Evolutionary conservation across 2,888 invertebrate genomes (phyloP).

Genomic region (Apamea sordens): DNA sequence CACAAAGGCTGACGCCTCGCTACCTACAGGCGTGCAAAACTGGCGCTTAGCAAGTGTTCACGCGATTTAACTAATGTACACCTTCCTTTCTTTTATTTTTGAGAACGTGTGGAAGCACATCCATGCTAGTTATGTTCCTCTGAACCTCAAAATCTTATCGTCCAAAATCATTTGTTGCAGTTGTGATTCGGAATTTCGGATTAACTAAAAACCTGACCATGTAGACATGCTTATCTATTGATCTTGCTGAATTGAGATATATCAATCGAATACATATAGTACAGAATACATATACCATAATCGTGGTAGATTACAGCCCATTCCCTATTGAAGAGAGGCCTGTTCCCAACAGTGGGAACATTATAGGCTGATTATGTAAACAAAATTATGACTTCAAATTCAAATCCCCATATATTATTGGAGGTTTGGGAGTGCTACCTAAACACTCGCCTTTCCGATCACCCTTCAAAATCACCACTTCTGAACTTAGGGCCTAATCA

Average conservation of each 20-base stretch:
- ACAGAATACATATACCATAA: background rate
- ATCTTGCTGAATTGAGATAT: background rate
- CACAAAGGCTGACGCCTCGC: conserved; percentile 39
- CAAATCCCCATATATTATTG: background rate
- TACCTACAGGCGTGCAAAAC: conserved; percentile 20
- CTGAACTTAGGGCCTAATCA: background rate
- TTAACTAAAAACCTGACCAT: background rate
- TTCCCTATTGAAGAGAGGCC: background rate
- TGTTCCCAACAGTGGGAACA: background rate
- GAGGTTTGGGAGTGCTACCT: background rate
- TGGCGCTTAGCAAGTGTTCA: conserved; percentile 17
- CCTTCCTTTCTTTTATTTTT: background rate
- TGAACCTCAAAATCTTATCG: background rate
- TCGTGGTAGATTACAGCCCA: background rate
- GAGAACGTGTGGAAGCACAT: background rate
- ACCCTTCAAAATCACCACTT: too few relatives aligned
- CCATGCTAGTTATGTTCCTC: background rate
- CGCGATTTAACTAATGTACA: conserved; percentile 33
- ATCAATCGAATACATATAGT: background rate
- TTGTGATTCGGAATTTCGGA: background rate
- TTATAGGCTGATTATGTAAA: background rate
- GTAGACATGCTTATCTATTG: background rate
- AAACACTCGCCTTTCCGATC: too few relatives aligned
- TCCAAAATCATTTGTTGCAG: background rate
- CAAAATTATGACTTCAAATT: background rate